Percentiles rank a stretch among this genome's conserved stretches.
These are phyloP conservation scores for Parapristionchus giblindavisi DNA, from an alignment of 2,888 invertebrate genomes.

Conservation along the genomic window DNA sequence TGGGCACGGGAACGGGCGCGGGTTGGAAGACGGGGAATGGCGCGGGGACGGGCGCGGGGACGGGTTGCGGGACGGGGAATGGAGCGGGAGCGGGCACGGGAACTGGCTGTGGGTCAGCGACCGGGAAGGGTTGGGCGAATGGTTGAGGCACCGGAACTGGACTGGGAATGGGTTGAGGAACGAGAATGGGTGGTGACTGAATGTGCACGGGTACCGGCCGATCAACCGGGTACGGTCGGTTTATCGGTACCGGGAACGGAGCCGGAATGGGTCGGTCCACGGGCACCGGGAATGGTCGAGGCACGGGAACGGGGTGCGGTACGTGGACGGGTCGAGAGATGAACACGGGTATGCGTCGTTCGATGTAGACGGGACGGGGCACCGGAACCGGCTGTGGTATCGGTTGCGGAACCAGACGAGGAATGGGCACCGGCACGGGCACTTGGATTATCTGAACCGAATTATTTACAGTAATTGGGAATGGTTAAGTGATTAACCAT, in stretches of 20 bases:
- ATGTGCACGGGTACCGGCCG: constrained; percentile 23
- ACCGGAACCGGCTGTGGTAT: constrained; percentile 27
- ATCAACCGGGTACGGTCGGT: constrained; percentile 19
- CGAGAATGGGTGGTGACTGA: constrained; percentile 19
- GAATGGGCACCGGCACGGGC: constrained; percentile 25
- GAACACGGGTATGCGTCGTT: constrained; percentile 31
- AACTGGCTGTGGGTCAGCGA: neutral
- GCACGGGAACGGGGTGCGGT: constrained; percentile 3
- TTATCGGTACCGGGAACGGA: constrained; percentile 21
- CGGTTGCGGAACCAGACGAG: constrained; percentile 27
- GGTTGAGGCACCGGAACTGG: constrained; percentile 26
- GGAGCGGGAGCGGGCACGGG: constrained; percentile 15
- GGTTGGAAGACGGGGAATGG: constrained; percentile 18
- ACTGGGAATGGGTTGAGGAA: constrained; percentile 18
- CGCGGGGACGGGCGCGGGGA: constrained; percentile 14
- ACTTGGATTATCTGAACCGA: constrained; percentile 23
- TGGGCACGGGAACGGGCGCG: neutral
- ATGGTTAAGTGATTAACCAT: no score
- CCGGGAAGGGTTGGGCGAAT: constrained; percentile 5
- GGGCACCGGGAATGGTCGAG: neutral
- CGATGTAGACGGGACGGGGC: constrained; percentile 27
- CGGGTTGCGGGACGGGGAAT: constrained; percentile 19
- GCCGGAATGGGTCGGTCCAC: constrained; percentile 34
- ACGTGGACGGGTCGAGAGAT: constrained; percentile 25
- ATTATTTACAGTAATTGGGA: neutral